Conservation (phyloP, 2,113 vertebrate genomes). For the Helogale parvula region DNA sequence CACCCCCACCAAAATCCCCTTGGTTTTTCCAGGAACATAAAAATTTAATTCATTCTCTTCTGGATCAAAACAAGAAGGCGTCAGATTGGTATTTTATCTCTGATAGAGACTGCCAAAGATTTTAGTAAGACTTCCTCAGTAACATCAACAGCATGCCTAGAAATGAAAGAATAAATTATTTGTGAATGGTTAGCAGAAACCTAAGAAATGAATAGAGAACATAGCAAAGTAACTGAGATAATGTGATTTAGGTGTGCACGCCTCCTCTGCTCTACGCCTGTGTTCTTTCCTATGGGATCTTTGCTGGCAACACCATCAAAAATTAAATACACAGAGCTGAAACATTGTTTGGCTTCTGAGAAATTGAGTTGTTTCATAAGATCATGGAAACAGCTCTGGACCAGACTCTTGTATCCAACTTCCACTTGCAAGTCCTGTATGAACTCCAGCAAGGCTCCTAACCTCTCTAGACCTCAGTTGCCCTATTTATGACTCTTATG, state of each 20-base stretch:
- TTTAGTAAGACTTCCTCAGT: neutral
- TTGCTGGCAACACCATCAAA: neutral
- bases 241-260: neutral
- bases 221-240: neutral
- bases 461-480: neutral
- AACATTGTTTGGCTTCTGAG: conserved; percentile 22
- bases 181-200: neutral
- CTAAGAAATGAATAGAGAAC: neutral
- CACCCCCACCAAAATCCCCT: neutral
- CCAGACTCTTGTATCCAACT: neutral
- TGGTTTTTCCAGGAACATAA: conserved; percentile 1
- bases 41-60: neutral
- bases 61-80: neutral
- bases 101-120: neutral
- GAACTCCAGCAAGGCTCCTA: neutral
- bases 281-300: neutral
- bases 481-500: neutral
- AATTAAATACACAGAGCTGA: conserved; percentile 31
- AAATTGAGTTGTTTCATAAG: conserved; percentile 6
- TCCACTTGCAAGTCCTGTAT: neutral
- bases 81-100: neutral
- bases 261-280: neutral
- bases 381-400: neutral
- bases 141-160: neutral
- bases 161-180: conserved; percentile 44